Evolutionary conservation across 2,888 invertebrate species (phyloP), one percentile per base, ranked within the genome.

Genomic region (Rotaria magnacalcarata): DNA sequence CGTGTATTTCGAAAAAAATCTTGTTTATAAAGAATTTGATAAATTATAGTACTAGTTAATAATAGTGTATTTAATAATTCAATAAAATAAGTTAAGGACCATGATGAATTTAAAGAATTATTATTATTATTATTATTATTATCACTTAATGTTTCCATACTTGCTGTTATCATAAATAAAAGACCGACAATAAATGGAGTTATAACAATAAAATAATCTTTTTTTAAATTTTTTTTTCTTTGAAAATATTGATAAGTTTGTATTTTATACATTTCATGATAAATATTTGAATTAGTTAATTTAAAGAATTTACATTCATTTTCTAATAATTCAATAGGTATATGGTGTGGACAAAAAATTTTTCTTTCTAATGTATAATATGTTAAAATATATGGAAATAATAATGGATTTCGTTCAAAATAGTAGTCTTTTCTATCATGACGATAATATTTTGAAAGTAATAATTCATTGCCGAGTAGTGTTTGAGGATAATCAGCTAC

Each of bases 401-500:
- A 80, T 47, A 47, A 47, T 47, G 80, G n/a, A 80, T 80, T 80
- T 80, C 80, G 80, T n/a, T 80, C 80, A n/a, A 80, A 80, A 80
- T 80, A 80, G 47, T 80, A 80, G 47, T 80, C 80, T 21, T 80
- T 47, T 47, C 10, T 8, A n/a, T 80, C 47, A 43, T 10, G 7
- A 47, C 80, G 80, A 80, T 80, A 80, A n/a, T 80, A 80, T 47
- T n/a, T 47, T 4, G 47, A 21, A 24, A 80, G 47, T 47, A 47
- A 80, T 47, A 47, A 10, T 47, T 80, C 19, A 80, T 80, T 47
- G 14, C 80, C 80, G n/a, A 80, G 47, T 80, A 80, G 47, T 24
- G 80, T 80, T 21, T 80, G 11, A n/a, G 80, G 80, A 80, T 80
- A n/a, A 19, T 47, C 4, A n/a, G 10, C n/a, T 47, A 80, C 8